These are phyloP conservation scores for Parnassius mnemosyne DNA, from an alignment of 2,888 invertebrate genomes.

Conservation along the genomic window DNA sequence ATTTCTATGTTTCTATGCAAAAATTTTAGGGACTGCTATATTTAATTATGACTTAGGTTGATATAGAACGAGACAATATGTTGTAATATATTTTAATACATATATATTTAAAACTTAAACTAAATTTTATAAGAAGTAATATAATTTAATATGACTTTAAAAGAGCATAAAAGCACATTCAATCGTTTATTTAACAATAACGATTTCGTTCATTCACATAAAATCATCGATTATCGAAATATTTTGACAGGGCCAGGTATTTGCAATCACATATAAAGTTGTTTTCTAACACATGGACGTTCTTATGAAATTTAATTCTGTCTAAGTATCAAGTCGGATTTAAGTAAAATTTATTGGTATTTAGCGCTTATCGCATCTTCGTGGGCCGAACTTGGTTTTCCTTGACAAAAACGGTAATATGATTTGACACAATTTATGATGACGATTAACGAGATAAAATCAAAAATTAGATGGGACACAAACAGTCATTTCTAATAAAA, in stretches of 20 bases:
- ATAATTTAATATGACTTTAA: background rate
- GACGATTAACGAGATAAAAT: slow-evolving; percentile 28
- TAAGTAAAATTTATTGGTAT: slow-evolving; percentile 28
- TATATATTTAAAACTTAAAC: background rate
- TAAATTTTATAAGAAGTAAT: background rate
- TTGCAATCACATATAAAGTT: slow-evolving; percentile 28
- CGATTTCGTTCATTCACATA: slow-evolving; percentile 16
- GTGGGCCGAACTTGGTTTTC: slow-evolving; percentile 24
- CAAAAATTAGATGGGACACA: slow-evolving; percentile 26
- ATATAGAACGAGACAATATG: no score
- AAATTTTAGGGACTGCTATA: no score
- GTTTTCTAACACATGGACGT: slow-evolving; percentile 23
- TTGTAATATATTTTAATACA: no score
- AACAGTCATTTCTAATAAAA: slow-evolving; percentile 25
- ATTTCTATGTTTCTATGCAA: no score
- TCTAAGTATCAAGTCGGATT: slow-evolving; percentile 25
- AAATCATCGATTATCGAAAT: slow-evolving; percentile 26
- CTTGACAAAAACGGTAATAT: slow-evolving; percentile 26
- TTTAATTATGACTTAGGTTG: no score
- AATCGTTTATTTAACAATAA: slow-evolving; percentile 24
- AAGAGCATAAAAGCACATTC: background rate
- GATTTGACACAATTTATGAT: slow-evolving; percentile 28
- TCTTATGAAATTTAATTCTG: slow-evolving; percentile 27
- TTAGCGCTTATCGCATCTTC: slow-evolving; percentile 26
- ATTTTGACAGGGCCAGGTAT: slow-evolving; percentile 25